These are phyloP conservation scores for Thymallus thymallus DNA, from an alignment of 2,113 vertebrate species.

Conservation along the genomic window DNA sequence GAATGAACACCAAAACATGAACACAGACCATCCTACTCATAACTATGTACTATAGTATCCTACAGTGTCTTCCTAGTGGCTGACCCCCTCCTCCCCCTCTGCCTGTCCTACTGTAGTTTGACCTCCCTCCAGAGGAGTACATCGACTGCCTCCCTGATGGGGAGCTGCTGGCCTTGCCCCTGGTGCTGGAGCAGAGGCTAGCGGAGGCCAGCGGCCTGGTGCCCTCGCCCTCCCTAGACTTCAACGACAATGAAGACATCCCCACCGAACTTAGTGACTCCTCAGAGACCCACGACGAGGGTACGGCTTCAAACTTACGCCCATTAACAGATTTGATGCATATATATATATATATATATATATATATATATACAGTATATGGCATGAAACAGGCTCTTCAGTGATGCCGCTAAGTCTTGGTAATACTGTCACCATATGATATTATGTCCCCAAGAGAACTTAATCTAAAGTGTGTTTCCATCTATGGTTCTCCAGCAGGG, in stretches of 20 bases:
- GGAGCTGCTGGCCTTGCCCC: conserved; percentile 73
- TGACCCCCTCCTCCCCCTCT: conserved; percentile 12
- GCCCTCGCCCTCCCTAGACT: conserved; percentile 89
- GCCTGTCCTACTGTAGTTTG: conserved; percentile 38
- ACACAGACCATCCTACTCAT: background rate
- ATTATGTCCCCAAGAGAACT: no score
- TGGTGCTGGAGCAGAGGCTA: conserved; percentile 66
- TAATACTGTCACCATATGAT: no score
- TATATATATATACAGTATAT: no score
- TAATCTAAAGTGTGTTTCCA: background rate
- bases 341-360: no score
- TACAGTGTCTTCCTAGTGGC: background rate
- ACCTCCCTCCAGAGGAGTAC: conserved; percentile 83
- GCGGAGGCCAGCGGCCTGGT: conserved; percentile 67
- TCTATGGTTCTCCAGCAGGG: conserved; percentile 62
- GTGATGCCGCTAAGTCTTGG: no score
- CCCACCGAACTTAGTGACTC: conserved; percentile 98
- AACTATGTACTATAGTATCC: background rate
- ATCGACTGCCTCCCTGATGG: conserved; percentile 76
- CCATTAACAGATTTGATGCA: background rate
- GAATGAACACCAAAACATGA: background rate
- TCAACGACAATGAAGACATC: conserved; percentile 97
- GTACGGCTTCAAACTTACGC: conserved; percentile 56
- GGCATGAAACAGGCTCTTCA: no score
- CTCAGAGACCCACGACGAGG: conserved; percentile 94